phyloP scores from a whole-genome alignment of 1,140 invertebrate species.

The Portunus trituberculatus region DNA sequence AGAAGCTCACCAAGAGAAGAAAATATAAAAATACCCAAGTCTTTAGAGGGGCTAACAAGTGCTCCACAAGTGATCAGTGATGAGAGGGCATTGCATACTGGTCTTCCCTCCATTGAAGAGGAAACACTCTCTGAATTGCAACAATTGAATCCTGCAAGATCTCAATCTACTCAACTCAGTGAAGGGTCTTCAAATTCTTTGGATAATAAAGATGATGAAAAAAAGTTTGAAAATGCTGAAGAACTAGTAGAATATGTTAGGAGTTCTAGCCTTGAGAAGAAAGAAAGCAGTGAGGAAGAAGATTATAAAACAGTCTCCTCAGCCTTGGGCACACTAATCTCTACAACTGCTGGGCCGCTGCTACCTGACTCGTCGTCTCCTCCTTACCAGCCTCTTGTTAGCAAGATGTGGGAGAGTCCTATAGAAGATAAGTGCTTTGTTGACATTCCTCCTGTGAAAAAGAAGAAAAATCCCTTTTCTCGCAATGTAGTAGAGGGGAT shows the following conservation, averaged over 20 bases:
- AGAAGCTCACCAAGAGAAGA: not conserved
- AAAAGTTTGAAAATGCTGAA: slow-evolving; percentile 72
- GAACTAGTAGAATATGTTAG: slow-evolving; percentile 69
- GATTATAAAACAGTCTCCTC: slow-evolving; percentile 79
- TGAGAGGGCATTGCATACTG: slow-evolving; percentile 32
- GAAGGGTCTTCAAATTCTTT: slow-evolving; percentile 19
- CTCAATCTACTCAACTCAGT: slow-evolving; percentile 50
- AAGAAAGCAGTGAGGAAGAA: slow-evolving; percentile 70
- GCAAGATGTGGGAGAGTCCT: slow-evolving; percentile 75
- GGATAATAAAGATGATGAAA: slow-evolving; percentile 38
- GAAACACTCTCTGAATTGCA: slow-evolving; percentile 67
- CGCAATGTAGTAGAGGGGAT: slow-evolving; percentile 72
- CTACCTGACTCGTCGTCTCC: slow-evolving; percentile 76
- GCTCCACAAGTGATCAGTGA: not conserved
- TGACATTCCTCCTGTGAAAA: slow-evolving; percentile 58
- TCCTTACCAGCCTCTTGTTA: slow-evolving; percentile 61
- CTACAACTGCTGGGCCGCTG: slow-evolving; percentile 78
- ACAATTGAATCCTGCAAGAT: slow-evolving; percentile 26
- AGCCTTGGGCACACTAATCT: slow-evolving; percentile 79
- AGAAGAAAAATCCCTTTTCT: slow-evolving; percentile 71
- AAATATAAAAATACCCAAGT: not conserved
- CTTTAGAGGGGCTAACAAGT: not conserved
- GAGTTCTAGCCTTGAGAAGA: slow-evolving; percentile 72
- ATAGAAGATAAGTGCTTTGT: slow-evolving; percentile 70
- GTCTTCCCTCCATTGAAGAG: slow-evolving; percentile 64